A percentile compares a stretch with the other conserved stretches of the same genome.
Evolutionary conservation across 2,888 invertebrate species (phyloP).

Genomic region (Hecatera dysodea): DNA sequence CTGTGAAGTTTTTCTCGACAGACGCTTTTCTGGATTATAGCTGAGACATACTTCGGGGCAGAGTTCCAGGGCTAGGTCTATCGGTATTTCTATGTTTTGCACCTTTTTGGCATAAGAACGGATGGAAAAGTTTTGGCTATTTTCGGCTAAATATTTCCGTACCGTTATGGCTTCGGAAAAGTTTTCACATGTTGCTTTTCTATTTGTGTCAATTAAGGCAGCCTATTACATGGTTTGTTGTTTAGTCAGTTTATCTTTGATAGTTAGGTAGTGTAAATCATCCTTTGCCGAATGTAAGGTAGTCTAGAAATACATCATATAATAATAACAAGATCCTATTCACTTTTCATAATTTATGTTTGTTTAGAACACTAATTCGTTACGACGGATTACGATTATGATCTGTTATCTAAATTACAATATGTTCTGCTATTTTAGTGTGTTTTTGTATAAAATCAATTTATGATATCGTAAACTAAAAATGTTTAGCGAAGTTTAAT

Average conservation of each 20-base stretch:
- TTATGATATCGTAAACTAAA: slow-evolving; percentile 43
- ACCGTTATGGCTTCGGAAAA: slow-evolving; percentile 9
- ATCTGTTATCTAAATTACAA: slow-evolving; percentile 55
- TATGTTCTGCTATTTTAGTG: slow-evolving; percentile 36
- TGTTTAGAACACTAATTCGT: slow-evolving; percentile 49
- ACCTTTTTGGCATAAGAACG: slow-evolving; percentile 48
- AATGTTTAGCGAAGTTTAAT: slow-evolving; percentile 31
- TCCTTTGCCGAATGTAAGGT: slow-evolving; percentile 27
- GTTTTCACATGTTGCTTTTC: not conserved
- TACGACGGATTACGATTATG: slow-evolving; percentile 47
- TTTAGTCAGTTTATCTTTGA: not conserved
- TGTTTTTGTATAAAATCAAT: slow-evolving; percentile 45
- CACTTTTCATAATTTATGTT: slow-evolving; percentile 51
- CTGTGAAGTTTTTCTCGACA: slow-evolving; percentile 56
- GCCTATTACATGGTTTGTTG: not conserved
- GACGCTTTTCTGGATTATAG: slow-evolving; percentile 60
- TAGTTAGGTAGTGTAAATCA: slow-evolving; percentile 19
- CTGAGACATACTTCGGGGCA: slow-evolving; percentile 53
- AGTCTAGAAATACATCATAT: slow-evolving; percentile 39
- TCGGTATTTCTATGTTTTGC: slow-evolving; percentile 40
- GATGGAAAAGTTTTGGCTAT: slow-evolving; percentile 47
- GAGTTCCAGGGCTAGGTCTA: slow-evolving; percentile 54
- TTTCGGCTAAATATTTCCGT: slow-evolving; percentile 32
- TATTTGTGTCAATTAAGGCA: slow-evolving; percentile 11
- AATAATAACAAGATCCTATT: slow-evolving; percentile 44